Base-by-base conservation (phyloP, 2,888 invertebrate genomes). In the Mythimna impura region DNA sequence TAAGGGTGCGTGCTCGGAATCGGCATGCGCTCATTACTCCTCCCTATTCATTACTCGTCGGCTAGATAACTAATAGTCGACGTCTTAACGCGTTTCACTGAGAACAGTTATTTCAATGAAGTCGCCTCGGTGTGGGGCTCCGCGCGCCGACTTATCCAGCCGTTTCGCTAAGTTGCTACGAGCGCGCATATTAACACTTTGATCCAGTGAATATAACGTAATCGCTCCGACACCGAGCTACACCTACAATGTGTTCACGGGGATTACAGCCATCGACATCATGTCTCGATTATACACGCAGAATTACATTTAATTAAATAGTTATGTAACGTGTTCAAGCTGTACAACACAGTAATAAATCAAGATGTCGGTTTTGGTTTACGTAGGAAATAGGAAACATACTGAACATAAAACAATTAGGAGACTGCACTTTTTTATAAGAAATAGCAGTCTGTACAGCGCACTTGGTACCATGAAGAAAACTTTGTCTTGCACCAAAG, bases 1-100 rank as follows among this genome's bases (percentile, higher is more conserved):
- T 93, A 92, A 90, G 90, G 91, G 88, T 88, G 92, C 94, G 95
- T 95, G 94, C 92, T 91, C 90, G 78, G 95, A 94, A 94, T 95
- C 91, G 92, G 90, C 90, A 93, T 92, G 92, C 89, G 91, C 92
- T 94, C 94, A 95, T 95, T 95, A 94, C 92, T 88, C 90, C 92
- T 86, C 94, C 93, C 93, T 93, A 91, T 94, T 95, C 93, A 94
- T 95, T 95, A 95, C 90, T 90, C 88, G 89, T 86, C 89, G 88
- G 88, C 91, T 93, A 93, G 94, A 93, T 94, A 94, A 94, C 93
- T 94, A 93, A 95, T 93, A 92, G 91, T 89, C 87, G 89, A 88
- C 91, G 91, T 89, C 90, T 90, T 91, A 92, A 89, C 92, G 89
- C 90, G 91, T 90, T 89, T 91, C 86, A 84, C 86, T 84, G 86